Conservation (phyloP, 2,113 vertebrate genomes). For the Eudyptes chrysolophus region DNA sequence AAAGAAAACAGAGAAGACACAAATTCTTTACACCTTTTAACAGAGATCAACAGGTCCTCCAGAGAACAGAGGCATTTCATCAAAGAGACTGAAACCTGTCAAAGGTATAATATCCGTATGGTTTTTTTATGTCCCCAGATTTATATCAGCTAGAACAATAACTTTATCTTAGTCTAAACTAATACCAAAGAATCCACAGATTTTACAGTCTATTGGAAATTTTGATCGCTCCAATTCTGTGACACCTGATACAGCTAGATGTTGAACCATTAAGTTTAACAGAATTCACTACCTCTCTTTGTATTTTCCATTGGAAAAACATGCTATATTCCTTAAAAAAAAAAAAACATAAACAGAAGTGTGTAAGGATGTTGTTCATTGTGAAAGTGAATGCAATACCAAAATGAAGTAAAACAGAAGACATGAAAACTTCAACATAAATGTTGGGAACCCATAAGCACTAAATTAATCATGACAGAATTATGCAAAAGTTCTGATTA, state of each 20-base stretch:
- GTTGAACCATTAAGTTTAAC: neutral
- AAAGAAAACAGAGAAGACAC: conserved; percentile 45
- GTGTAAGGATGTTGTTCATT: neutral
- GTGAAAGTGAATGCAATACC: neutral
- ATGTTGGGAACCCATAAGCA: neutral
- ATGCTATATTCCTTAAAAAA: neutral
- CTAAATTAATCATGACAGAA: neutral
- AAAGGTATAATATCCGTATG: neutral
- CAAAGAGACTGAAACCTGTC: neutral
- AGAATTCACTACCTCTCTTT: neutral
- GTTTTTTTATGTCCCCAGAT: neutral
- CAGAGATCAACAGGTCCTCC: conserved; percentile 33
- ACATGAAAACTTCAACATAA: neutral
- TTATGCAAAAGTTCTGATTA: neutral
- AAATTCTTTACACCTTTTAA: conserved; percentile 50
- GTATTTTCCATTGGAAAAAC: neutral
- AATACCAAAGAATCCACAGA: neutral
- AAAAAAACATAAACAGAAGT: neutral
- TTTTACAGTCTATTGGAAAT: neutral
- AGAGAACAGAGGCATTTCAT: conserved; percentile 54
- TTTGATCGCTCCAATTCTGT: neutral
- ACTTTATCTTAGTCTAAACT: neutral
- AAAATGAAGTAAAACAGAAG: neutral
- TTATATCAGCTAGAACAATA: neutral
- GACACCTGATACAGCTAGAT: neutral